These are phyloP conservation scores for Drosophila prolongata DNA, from an alignment of 2,888 invertebrate genomes.

Conservation along the genomic window DNA sequence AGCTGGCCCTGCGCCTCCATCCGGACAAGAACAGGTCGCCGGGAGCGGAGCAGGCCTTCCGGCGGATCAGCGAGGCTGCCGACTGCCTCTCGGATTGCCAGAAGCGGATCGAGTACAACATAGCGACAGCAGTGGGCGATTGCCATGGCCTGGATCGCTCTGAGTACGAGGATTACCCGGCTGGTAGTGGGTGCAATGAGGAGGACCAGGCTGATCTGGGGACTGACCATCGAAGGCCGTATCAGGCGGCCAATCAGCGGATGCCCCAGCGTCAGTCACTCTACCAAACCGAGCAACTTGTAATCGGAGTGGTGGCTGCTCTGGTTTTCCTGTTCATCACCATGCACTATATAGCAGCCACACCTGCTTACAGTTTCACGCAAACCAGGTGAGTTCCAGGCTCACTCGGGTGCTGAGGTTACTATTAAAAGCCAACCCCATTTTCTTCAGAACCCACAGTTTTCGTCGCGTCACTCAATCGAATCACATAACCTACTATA, in stretches of 20 bases:
- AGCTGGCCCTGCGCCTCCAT: constrained; percentile 91
- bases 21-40: constrained; percentile 94
- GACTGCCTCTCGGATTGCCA: constrained; percentile 90
- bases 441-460: constrained; percentile 53
- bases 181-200: constrained; percentile 90
- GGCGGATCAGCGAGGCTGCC: constrained; percentile 92
- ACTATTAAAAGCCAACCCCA: background rate
- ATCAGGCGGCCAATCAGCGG: constrained; percentile 75
- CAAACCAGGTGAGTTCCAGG: constrained; percentile 85
- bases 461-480: constrained; percentile 90
- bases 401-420: background rate
- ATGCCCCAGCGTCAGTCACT: constrained; percentile 68
- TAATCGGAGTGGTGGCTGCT: constrained; percentile 85
- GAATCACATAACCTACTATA: constrained; percentile 95
- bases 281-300: constrained; percentile 65
- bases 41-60: constrained; percentile 92
- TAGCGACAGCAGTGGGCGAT: constrained; percentile 37
- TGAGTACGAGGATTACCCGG: constrained; percentile 8
- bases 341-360: constrained; percentile 49
- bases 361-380: constrained; percentile 94
- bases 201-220: constrained; percentile 41
- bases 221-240: constrained; percentile 66
- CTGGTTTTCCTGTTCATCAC: constrained; percentile 89
- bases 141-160: too few relatives aligned
- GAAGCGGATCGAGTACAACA: constrained; percentile 91